Conservation (phyloP, 2,113 vertebrate genomes). For the Archilochus colubris region DNA sequence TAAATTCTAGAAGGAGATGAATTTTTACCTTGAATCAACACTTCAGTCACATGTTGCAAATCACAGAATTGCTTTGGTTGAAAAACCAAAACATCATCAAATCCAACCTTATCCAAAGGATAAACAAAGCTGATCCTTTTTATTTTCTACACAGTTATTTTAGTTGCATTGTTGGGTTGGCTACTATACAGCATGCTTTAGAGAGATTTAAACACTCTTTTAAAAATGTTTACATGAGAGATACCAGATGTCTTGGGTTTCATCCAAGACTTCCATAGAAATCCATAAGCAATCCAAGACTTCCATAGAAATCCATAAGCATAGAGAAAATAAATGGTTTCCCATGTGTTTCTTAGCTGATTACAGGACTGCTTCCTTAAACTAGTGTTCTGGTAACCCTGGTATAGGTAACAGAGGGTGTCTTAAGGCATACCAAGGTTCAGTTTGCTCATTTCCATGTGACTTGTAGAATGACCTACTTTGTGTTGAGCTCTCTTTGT, state of each 20-base stretch:
- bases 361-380: neutral
- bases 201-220: neutral
- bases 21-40: neutral
- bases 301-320: conserved; percentile 20
- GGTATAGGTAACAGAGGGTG: neutral
- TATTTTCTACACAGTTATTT: conserved; percentile 29
- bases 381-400: neutral
- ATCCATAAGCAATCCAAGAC: neutral
- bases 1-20: neutral
- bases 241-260: conserved; percentile 55
- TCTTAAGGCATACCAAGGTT: conserved; percentile 13
- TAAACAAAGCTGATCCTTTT: neutral
- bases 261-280: conserved; percentile 39
- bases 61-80: no score
- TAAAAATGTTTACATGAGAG: conserved; percentile 42
- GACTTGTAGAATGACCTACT: conserved; percentile 57
- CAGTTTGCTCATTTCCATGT: conserved; percentile 9
- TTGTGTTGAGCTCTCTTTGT: conserved; percentile 2
- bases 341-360: neutral
- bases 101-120: neutral
- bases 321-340: neutral
- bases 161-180: neutral
- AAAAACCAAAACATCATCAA: no score
- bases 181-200: conserved; percentile 3
- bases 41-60: neutral